Base-by-base conservation (phyloP, 1,140 invertebrate genomes). In the Drosophila kikkawai region DNA sequence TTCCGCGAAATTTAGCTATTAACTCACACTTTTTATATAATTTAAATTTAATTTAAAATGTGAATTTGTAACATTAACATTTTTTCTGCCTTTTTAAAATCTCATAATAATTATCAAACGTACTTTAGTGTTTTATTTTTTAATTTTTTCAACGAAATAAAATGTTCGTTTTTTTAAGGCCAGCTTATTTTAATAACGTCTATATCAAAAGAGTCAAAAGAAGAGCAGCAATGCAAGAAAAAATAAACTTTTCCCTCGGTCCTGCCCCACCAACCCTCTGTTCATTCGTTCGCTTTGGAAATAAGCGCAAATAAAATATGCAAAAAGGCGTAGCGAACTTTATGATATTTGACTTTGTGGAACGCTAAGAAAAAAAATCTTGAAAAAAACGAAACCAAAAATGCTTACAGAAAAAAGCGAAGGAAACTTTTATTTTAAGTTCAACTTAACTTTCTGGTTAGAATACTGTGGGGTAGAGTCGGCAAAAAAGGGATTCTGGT, bases 301-400 rank as follows among this genome's bases (percentile, higher is more conserved):
- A 81, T 90, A 83, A 90, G 85, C 84, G 65, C 84, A 90, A 88
- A 88, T 88, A 88, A 88, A 88, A 88, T 88, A 90, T 88, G 85
- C 85, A 88, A 88, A 90, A 90, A 90, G 85, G 85, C 85, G 81
- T 88, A 84, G 85, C 81, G 79, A 88, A 88, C 85, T 88, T 88
- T 88, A 88, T 88, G 85, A 88, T 88, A 80, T 88, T 88, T 88
- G 85, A 88, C 85, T 88, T 88, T 88, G 81, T 82, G 80, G 78
- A 81, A 81, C 63, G 78, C 75, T 65, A 80, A 80, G 78, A 65
- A 66, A 75, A 79, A 85, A 88, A 74, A 48, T 50, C 26, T 56
- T 15, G 26, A 75, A 75, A 65, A 51, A 11, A 51, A 59, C 9
- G 44, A 69, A 77, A 76, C 63, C 39, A 51, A 69, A 76, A 79